Conservation (phyloP, 2,797 vertebrate genomes). For the Ambastaia sidthimunki region DNA sequence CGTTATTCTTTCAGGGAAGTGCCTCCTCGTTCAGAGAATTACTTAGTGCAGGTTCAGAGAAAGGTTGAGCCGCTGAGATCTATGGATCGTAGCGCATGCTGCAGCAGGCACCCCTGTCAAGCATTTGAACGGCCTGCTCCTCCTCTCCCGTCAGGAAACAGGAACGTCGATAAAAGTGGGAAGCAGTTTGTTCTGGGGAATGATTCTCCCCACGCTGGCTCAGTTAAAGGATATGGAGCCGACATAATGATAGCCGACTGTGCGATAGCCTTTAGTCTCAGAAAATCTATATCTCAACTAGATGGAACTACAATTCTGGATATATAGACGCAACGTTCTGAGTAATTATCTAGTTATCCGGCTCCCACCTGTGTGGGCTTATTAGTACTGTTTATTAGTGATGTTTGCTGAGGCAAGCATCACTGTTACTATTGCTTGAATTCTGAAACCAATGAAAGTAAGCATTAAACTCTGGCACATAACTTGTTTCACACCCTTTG, state of each 20-base stretch:
- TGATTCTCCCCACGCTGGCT: background rate
- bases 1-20: slow-evolving; percentile 55
- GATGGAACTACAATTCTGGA: slow-evolving; percentile 13
- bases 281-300: slow-evolving; percentile 24
- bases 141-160: slow-evolving; percentile 5
- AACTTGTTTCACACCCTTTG: background rate
- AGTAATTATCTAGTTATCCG: background rate
- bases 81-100: slow-evolving; percentile 48
- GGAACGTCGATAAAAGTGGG: slow-evolving; percentile 42
- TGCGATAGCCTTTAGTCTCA: slow-evolving; percentile 20
- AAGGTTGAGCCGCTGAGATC: slow-evolving; percentile 41
- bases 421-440: background rate
- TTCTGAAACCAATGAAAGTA: background rate
- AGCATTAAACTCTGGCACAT: background rate
- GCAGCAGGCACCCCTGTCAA: slow-evolving; percentile 12
- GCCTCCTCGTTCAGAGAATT: slow-evolving; percentile 50
- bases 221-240: slow-evolving; percentile 31
- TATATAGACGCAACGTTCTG: slow-evolving; percentile 4
- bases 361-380: background rate
- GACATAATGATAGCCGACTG: slow-evolving; percentile 45
- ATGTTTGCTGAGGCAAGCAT: background rate
- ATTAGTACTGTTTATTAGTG: background rate
- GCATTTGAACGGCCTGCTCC: slow-evolving; percentile 21
- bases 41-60: slow-evolving; percentile 48
- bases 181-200: slow-evolving; percentile 52